phyloP scores from a whole-genome alignment of 2,113 vertebrate species.

The Aptenodytes forsteri region DNA sequence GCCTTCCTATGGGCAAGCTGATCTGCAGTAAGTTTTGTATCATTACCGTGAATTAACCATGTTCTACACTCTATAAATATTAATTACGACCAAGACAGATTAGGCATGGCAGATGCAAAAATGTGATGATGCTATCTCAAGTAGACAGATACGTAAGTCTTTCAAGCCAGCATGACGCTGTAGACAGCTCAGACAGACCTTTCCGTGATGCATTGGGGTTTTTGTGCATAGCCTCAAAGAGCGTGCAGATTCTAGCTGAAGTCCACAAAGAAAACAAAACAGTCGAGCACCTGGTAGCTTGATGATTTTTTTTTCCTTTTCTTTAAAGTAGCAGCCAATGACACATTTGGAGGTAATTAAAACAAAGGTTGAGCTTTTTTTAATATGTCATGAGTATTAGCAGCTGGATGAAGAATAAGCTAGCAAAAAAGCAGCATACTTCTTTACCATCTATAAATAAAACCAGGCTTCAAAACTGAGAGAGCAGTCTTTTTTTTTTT shows the following conservation, averaged over 20 bases:
- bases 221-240: neutral
- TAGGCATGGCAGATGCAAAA: neutral
- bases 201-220: fast-evolving
- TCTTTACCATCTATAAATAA: neutral
- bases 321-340: neutral
- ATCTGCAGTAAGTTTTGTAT: neutral
- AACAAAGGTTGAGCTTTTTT: neutral
- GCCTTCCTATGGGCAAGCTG: neutral
- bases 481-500: neutral
- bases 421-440: neutral
- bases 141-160: neutral
- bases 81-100: neutral
- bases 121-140: neutral
- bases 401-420: neutral
- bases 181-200: neutral
- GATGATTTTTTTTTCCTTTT: neutral
- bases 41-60: neutral
- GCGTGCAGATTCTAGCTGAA: neutral
- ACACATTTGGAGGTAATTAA: neutral
- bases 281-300: neutral
- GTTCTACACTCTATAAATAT: neutral
- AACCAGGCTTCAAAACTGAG: neutral
- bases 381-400: neutral
- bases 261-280: neutral
- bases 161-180: neutral